Percentiles rank a stretch among this genome's conserved stretches.
Conservation (phyloP, 2,888 invertebrate genomes). For the Sialis fuliginosa region DNA sequence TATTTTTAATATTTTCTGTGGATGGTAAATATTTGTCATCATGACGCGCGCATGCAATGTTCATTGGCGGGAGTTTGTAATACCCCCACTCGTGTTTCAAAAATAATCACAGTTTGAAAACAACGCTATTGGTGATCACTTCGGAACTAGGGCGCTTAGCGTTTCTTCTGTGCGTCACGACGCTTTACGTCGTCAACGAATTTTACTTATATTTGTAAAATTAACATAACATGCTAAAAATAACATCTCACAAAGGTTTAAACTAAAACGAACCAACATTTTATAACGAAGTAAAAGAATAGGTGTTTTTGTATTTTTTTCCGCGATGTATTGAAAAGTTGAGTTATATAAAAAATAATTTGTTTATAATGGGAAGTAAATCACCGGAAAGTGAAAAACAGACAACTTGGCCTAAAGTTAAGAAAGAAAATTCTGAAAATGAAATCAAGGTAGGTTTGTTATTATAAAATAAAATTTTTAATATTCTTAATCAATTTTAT, state of each 20-base stretch:
- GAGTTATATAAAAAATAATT: constrained; percentile 4
- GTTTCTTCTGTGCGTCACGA: too few relatives aligned
- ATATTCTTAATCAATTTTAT: too few relatives aligned
- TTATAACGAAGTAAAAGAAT: too few relatives aligned
- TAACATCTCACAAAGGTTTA: too few relatives aligned
- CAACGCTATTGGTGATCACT: background rate
- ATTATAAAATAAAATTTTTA: background rate
- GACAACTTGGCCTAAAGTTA: constrained; percentile 26
- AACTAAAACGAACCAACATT: too few relatives aligned
- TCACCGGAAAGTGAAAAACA: constrained; percentile 19
- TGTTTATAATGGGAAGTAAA: constrained; percentile 33
- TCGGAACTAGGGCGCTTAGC: too few relatives aligned
- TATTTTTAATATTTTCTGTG: background rate
- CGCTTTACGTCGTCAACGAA: too few relatives aligned
- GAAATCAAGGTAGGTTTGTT: constrained; percentile 48
- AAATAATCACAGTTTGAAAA: constrained; percentile 18
- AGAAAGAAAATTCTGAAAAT: constrained; percentile 53
- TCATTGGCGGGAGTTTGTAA: constrained; percentile 17
- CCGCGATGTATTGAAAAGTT: too few relatives aligned
- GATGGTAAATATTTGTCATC: background rate
- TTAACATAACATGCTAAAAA: too few relatives aligned
- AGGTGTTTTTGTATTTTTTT: too few relatives aligned
- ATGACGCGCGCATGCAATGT: background rate
- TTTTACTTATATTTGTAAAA: too few relatives aligned
- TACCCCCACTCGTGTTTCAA: constrained; percentile 21